Percentiles rank a stretch among this genome's conserved stretches.
phyloP scores from a whole-genome alignment of 2,113 vertebrate genomes.

The Thymallus thymallus region DNA sequence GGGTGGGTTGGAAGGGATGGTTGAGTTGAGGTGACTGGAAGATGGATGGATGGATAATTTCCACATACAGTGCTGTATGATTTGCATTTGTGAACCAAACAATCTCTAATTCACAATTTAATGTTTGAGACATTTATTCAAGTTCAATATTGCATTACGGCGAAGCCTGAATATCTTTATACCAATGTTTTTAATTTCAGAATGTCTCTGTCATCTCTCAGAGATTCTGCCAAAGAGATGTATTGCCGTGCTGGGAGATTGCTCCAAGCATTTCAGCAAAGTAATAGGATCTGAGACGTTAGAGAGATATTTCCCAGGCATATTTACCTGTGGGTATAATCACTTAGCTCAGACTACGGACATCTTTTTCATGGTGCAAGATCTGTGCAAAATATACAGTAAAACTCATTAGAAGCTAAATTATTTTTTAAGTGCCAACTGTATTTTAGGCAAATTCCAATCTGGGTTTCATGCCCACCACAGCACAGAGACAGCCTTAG shows the following conservation, averaged over 20 bases:
- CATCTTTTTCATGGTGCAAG: too few relatives aligned
- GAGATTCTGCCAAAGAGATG: conserved; percentile 35
- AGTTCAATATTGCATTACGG: conserved; percentile 42
- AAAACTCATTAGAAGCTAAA: too few relatives aligned
- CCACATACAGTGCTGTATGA: background rate
- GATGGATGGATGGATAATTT: too few relatives aligned
- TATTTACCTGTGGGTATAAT: background rate
- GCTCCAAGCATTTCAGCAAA: background rate
- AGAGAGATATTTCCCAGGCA: background rate
- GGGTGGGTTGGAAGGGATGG: background rate
- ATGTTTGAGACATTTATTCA: conserved; percentile 31
- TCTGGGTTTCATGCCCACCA: too few relatives aligned
- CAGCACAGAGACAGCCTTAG: too few relatives aligned
- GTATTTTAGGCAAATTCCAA: too few relatives aligned
- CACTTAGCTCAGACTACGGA: background rate
- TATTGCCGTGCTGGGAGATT: conserved; percentile 31
- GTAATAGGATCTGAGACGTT: conserved; percentile 10
- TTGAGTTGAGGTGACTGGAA: background rate
- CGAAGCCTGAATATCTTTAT: conserved; percentile 25
- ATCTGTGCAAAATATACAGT: too few relatives aligned
- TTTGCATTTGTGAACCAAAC: conserved; percentile 7
- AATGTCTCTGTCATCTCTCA: conserved; percentile 24
- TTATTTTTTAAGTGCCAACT: too few relatives aligned
- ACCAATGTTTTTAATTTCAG: conserved; percentile 29
- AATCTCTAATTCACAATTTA: conserved; percentile 26